Evolutionary conservation across 2,888 invertebrate species (phyloP).

Genomic region (Troglohyphantes excavatus): DNA sequence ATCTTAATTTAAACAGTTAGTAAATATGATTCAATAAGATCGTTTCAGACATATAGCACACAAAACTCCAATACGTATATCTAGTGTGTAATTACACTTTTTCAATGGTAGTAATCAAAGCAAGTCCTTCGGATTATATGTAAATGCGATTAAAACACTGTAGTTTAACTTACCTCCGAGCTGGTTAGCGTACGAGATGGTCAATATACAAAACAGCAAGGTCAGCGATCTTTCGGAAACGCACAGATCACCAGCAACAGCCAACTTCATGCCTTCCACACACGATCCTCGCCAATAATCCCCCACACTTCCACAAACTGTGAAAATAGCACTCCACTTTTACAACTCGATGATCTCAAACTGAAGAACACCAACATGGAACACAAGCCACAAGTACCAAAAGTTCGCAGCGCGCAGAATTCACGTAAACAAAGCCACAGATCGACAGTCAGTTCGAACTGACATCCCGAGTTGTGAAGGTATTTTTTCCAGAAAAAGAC

Average conservation of each 20-base stretch:
- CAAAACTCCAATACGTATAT: too few relatives aligned
- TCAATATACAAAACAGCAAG: slow-evolving; percentile 44
- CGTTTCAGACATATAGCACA: too few relatives aligned
- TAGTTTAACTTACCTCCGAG: slow-evolving; percentile 43
- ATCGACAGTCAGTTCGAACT: slow-evolving; percentile 7
- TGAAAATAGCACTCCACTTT: background rate
- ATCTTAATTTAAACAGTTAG: too few relatives aligned
- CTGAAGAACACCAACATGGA: background rate
- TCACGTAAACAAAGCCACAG: slow-evolving; percentile 2
- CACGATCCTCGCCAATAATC: slow-evolving; percentile 12
- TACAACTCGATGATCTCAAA: slow-evolving; percentile 3
- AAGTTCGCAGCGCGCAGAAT: background rate
- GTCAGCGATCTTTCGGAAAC: slow-evolving; percentile 56
- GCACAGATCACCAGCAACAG: slow-evolving; percentile 45
- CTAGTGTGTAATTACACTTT: too few relatives aligned
- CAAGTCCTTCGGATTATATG: too few relatives aligned
- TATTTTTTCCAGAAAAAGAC: slow-evolving; percentile 4
- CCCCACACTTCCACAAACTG: slow-evolving; percentile 12
- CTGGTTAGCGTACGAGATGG: slow-evolving; percentile 13
- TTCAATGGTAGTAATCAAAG: too few relatives aligned
- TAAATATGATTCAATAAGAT: too few relatives aligned
- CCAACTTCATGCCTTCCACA: slow-evolving; percentile 67
- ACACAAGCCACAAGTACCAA: background rate
- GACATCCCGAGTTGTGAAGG: slow-evolving; percentile 15
- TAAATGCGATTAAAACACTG: too few relatives aligned